A percentile compares a stretch with the other conserved stretches of the same genome.
These are phyloP conservation scores for Scomberomorus guttatus DNA, from an alignment of 2,797 vertebrate genomes.

Conservation along the genomic window DNA sequence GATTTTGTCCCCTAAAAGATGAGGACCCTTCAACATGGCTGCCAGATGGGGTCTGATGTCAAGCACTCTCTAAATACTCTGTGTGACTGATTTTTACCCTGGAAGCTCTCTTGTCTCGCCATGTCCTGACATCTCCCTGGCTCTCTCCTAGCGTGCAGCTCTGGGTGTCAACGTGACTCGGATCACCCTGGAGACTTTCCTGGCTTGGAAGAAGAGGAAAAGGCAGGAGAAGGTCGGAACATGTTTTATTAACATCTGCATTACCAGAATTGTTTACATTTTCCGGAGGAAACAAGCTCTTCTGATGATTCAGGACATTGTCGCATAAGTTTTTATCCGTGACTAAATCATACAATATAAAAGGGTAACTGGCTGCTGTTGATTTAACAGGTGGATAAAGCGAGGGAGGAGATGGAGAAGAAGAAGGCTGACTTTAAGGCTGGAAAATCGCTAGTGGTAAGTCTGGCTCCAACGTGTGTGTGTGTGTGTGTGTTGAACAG, in stretches of 20 bases:
- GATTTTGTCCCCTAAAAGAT: background rate
- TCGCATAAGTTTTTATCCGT: background rate
- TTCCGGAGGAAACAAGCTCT: background rate
- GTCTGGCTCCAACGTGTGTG: slow-evolving; percentile 51
- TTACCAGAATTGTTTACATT: background rate
- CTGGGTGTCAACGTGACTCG: slow-evolving; percentile 95
- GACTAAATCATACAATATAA: background rate
- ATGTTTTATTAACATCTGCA: background rate
- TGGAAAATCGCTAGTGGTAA: slow-evolving; percentile 93
- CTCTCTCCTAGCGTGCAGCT: slow-evolving; percentile 88
- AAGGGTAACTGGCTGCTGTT: slow-evolving; percentile 7
- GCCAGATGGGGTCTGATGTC: background rate
- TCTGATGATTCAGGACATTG: background rate
- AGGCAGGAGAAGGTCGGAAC: slow-evolving; percentile 93
- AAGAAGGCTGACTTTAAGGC: slow-evolving; percentile 98
- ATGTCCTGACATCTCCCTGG: background rate
- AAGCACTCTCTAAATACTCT: background rate
- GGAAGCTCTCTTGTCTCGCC: background rate
- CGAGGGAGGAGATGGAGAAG: slow-evolving; percentile 95
- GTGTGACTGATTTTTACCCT: background rate
- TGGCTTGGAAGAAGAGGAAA: slow-evolving; percentile 99
- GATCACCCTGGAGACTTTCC: slow-evolving; percentile 98
- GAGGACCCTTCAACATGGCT: background rate
- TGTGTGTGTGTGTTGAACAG: background rate
- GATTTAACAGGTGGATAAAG: slow-evolving; percentile 86